phyloP scores from a whole-genome alignment of 2,797 vertebrate species.

The Podarcis lilfordi region DNA sequence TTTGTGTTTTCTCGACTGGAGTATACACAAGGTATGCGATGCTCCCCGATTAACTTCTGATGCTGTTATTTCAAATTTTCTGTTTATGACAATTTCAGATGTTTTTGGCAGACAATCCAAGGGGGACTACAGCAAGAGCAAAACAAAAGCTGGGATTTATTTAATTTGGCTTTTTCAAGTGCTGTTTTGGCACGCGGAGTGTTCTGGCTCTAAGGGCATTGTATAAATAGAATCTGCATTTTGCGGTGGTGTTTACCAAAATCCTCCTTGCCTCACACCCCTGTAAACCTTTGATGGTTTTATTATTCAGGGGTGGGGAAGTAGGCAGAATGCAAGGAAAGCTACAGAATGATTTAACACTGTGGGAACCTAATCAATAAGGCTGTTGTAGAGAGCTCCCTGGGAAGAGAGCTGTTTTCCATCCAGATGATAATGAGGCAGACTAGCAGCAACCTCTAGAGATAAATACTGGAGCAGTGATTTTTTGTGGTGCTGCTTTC shows the following conservation, averaged over 20 bases:
- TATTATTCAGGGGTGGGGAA: conserved; percentile 79
- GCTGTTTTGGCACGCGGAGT: conserved; percentile 54
- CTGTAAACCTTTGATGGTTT: conserved; percentile 79
- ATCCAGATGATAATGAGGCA: conserved; percentile 86
- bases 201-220: conserved; percentile 53
- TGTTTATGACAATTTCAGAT: conserved; percentile 27
- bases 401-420: conserved; percentile 82
- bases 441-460: conserved; percentile 80
- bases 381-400: conserved; percentile 77
- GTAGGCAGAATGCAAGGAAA: conserved; percentile 76
- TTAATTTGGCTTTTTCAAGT: conserved; percentile 68
- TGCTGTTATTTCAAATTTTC: conserved; percentile 50
- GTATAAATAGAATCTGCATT: conserved; percentile 66
- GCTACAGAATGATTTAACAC: conserved; percentile 83
- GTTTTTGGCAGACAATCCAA: conserved; percentile 36
- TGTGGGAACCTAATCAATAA: conserved; percentile 85
- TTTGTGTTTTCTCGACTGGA: not conserved
- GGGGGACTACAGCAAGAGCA: conserved; percentile 36
- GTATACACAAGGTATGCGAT: not conserved
- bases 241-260: conserved; percentile 64
- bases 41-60: not conserved
- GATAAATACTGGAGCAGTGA: conserved; percentile 73
- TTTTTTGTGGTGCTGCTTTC: conserved; percentile 73
- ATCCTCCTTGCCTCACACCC: conserved; percentile 65
- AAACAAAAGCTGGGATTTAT: conserved; percentile 64